Conservation (phyloP, 2,797 vertebrate species). For the Pipistrellus kuhlii region DNA sequence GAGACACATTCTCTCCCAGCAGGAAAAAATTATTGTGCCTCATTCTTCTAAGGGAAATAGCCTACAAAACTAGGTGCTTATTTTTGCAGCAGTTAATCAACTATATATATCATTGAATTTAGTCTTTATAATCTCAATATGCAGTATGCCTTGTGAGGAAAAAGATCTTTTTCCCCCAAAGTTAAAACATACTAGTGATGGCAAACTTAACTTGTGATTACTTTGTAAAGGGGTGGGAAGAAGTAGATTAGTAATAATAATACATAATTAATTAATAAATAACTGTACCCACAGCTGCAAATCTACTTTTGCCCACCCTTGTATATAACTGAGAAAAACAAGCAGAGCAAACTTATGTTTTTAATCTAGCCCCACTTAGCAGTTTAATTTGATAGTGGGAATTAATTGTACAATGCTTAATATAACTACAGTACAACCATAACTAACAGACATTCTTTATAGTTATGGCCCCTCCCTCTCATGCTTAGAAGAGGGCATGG, state of each 20-base stretch:
- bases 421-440: constrained; percentile 32
- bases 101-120: neutral
- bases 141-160: neutral
- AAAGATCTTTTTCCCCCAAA: neutral
- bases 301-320: neutral
- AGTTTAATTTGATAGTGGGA: constrained; percentile 75
- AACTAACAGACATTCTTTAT: constrained; percentile 57
- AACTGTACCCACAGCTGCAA: neutral
- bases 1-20: neutral
- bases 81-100: constrained; percentile 24
- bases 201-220: constrained; percentile 58
- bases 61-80: constrained; percentile 18
- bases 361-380: constrained; percentile 57
- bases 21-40: constrained; percentile 38
- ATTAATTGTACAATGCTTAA: constrained; percentile 70
- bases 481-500: neutral
- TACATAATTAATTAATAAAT: neutral
- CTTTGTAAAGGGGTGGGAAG: neutral
- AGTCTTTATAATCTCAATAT: constrained; percentile 1
- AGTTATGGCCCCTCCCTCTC: neutral
- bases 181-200: neutral
- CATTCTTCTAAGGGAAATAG: neutral
- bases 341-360: constrained; percentile 59
- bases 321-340: constrained; percentile 50
- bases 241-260: neutral